Evolutionary conservation across 2,113 vertebrate species (phyloP).

Genomic region (Brachypodius melanocephalos): DNA sequence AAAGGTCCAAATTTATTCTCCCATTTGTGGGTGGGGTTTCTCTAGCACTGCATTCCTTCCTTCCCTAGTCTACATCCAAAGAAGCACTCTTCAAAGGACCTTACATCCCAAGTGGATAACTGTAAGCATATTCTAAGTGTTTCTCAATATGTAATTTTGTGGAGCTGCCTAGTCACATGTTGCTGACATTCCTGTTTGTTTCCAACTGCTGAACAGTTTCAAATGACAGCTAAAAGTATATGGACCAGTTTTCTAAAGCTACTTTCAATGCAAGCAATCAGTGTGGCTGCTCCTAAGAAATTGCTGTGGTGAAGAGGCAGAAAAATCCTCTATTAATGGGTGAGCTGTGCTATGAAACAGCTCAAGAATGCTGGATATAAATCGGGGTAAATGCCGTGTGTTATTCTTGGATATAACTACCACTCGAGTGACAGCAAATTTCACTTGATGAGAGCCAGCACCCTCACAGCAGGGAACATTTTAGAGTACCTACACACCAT

Average conservation of each 20-base stretch:
- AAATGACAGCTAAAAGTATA: not conserved
- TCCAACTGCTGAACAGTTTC: not conserved
- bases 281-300: not conserved
- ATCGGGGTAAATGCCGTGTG: rapidly evolving
- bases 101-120: not conserved
- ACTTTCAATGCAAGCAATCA: not conserved
- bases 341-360: not conserved
- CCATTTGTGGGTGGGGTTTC: not conserved
- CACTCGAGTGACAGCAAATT: not conserved
- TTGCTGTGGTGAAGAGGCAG: not conserved
- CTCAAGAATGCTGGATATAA: not conserved
- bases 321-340: not conserved
- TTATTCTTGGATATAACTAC: not conserved
- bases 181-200: not conserved
- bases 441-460: not conserved
- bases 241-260: not conserved
- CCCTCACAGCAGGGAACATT: not conserved
- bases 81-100: slow-evolving; percentile 18
- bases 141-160: slow-evolving; percentile 12
- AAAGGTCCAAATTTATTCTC: not conserved
- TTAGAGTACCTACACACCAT: not conserved
- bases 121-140: not conserved
- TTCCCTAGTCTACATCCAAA: not conserved
- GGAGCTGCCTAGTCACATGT: not conserved
- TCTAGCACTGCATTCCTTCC: slow-evolving; percentile 6